Evolutionary conservation across 2,888 invertebrate genomes (phyloP).

Genomic region (Leucozona laternaria): DNA sequence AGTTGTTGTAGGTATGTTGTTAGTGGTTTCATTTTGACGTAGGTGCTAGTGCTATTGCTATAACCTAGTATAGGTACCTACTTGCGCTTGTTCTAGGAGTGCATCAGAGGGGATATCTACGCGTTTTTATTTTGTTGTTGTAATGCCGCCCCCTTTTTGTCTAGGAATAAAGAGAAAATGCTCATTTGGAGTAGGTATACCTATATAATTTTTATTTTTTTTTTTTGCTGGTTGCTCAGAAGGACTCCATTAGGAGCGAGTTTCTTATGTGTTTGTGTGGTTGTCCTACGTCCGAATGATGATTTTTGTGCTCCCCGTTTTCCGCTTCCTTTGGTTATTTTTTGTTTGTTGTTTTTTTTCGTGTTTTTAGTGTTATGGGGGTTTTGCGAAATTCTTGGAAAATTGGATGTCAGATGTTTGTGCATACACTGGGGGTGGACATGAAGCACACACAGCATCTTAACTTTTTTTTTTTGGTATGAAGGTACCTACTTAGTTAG

Average conservation of each 20-base stretch:
- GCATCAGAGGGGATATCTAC: slow-evolving; percentile 60
- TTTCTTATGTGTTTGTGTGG: slow-evolving; percentile 24
- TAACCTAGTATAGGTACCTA: neutral
- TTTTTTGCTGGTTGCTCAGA: slow-evolving; percentile 43
- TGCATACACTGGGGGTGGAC: slow-evolving; percentile 61
- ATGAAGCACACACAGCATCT: slow-evolving; percentile 40
- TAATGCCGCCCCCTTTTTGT: slow-evolving; percentile 25
- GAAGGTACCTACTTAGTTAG: neutral
- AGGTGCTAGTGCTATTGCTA: slow-evolving; percentile 59
- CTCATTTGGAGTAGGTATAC: slow-evolving; percentile 45
- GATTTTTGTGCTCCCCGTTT: slow-evolving; percentile 64
- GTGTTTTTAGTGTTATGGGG: slow-evolving; percentile 31
- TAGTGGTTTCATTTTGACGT: slow-evolving; percentile 55
- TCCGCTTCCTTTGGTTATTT: slow-evolving; percentile 56
- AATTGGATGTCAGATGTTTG: slow-evolving; percentile 64
- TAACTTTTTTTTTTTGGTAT: neutral
- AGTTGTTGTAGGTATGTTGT: too few relatives aligned
- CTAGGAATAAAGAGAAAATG: slow-evolving; percentile 51
- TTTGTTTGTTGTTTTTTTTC: neutral
- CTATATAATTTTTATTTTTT: slow-evolving; percentile 22
- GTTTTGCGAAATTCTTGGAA: slow-evolving; percentile 68
- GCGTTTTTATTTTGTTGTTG: slow-evolving; percentile 38
- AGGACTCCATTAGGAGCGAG: slow-evolving; percentile 66
- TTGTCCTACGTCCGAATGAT: slow-evolving; percentile 39
- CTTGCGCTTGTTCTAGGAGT: slow-evolving; percentile 11